Conservation (phyloP, 1,140 invertebrate species). For the Diprion similis region DNA sequence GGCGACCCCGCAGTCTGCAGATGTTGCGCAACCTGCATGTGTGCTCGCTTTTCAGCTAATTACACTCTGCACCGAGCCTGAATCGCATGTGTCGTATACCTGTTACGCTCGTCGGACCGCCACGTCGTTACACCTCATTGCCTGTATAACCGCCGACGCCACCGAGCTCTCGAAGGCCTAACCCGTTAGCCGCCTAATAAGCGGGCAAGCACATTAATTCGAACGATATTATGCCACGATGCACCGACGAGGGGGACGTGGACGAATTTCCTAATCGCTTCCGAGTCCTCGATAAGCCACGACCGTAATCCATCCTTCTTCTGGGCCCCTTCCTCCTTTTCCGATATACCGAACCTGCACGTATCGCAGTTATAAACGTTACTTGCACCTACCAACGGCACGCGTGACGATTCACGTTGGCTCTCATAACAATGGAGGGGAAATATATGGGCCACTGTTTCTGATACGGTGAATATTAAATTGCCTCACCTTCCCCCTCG, state of each 20-base stretch:
- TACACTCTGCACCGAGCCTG: neutral
- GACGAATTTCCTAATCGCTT: constrained; percentile 33
- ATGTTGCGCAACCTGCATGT: too few relatives aligned
- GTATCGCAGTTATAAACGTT: too few relatives aligned
- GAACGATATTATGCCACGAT: constrained; percentile 14
- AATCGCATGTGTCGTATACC: neutral
- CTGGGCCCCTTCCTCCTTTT: too few relatives aligned
- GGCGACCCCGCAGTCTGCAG: too few relatives aligned
- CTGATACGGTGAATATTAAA: too few relatives aligned
- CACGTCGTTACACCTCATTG: neutral
- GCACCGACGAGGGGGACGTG: constrained; percentile 27
- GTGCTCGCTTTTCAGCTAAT: neutral
- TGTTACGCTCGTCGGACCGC: neutral
- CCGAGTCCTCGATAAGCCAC: neutral
- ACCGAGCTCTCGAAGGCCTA: neutral
- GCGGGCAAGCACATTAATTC: neutral
- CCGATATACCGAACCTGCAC: too few relatives aligned
- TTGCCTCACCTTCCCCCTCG: too few relatives aligned
- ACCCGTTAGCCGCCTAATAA: constrained; percentile 8
- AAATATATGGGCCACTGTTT: too few relatives aligned
- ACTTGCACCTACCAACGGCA: too few relatives aligned
- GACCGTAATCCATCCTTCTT: too few relatives aligned
- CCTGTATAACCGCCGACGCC: neutral
- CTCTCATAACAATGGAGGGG: too few relatives aligned
- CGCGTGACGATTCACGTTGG: too few relatives aligned